Base-by-base conservation (phyloP, 2,113 vertebrate genomes). In the Cariama cristata region DNA sequence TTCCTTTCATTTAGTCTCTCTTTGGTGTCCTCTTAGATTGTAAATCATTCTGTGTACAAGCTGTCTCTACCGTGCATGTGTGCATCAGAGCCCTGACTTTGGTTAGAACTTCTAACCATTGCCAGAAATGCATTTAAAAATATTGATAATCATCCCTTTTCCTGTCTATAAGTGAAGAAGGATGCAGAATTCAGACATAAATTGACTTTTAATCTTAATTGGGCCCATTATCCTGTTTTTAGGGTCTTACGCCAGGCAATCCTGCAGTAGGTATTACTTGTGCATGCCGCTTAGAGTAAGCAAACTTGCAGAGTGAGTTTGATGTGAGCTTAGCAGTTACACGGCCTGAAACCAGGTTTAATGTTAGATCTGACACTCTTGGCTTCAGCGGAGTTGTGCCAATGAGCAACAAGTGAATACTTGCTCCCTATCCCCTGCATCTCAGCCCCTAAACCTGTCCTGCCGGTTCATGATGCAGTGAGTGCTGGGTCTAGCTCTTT, bases 371-470 rank as follows among this genome's bases (percentile, higher is more conserved):
- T 60, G 82, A 56, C 49, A 21, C 28, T 17, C 0, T 0, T 23
- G 33, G 33, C 33, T 79, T 76, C 49, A 20, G 14, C 2, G 0
- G 27, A 73, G 42, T 21, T 12, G 16, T 6, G 2, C 0, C 0
- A 26, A 26, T 33, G 50, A 58, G 30, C 27, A 50, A 23, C 30
- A 40, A 44, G 32, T 16, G 32, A 68, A 12, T 27, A 15, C 38
- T 79, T 80, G 15, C 15, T 73, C 71, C 45, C 2, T 0, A 32
- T 87, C 47, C 32, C 18, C 53, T 40, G 23, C 23, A 7, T 24
- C 84, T 55, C 69, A 64, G 23, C 16, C 79, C 66, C 82, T 56
- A 40, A 79, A 52, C 26, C 28, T 7, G 2, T 63, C 44, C 77
- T 75, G 58, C 77, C 8, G 3, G 32, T 0, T 0, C 2, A 1